A percentile compares a stretch with the other conserved stretches of the same genome.
Evolutionary conservation across 2,888 invertebrate genomes (phyloP).

Genomic region (Galerucella pusilla): DNA sequence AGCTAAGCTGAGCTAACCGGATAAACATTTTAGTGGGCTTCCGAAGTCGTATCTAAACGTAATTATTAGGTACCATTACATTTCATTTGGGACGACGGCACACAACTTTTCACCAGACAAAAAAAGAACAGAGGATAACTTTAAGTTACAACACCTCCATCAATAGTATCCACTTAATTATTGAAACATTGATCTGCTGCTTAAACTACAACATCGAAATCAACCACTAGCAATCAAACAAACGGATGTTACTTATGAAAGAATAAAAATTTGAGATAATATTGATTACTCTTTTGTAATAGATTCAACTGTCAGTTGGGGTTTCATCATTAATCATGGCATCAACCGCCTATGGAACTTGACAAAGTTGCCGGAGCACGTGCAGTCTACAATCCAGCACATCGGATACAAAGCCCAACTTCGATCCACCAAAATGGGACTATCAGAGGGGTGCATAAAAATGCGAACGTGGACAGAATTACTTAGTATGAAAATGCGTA

Average conservation of each 20-base stretch:
- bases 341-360: background rate
- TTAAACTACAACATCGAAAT: background rate
- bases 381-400: slow-evolving; percentile 36
- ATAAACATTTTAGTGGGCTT: too few relatives aligned
- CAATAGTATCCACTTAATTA: too few relatives aligned
- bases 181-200: too few relatives aligned
- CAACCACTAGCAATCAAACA: background rate
- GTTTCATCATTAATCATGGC: slow-evolving; percentile 10
- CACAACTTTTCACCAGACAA: too few relatives aligned
- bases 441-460: slow-evolving; percentile 10
- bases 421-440: slow-evolving; percentile 9
- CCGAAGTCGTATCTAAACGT: too few relatives aligned
- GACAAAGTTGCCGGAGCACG: slow-evolving; percentile 28
- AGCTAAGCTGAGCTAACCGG: too few relatives aligned
- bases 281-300: slow-evolving; percentile 13
- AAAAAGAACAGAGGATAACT: too few relatives aligned
- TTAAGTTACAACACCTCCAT: too few relatives aligned
- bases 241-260: background rate
- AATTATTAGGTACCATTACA: too few relatives aligned
- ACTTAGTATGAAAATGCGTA: background rate
- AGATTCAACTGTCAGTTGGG: slow-evolving; percentile 12
- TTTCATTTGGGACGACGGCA: too few relatives aligned
- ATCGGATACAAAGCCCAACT: slow-evolving; percentile 17
- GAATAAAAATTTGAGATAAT: background rate
- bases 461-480: slow-evolving; percentile 7